Evolutionary conservation across 2,797 vertebrate species (phyloP), one percentile per base, ranked within the genome.

Genomic region (Pteronotus mesoamericanus): DNA sequence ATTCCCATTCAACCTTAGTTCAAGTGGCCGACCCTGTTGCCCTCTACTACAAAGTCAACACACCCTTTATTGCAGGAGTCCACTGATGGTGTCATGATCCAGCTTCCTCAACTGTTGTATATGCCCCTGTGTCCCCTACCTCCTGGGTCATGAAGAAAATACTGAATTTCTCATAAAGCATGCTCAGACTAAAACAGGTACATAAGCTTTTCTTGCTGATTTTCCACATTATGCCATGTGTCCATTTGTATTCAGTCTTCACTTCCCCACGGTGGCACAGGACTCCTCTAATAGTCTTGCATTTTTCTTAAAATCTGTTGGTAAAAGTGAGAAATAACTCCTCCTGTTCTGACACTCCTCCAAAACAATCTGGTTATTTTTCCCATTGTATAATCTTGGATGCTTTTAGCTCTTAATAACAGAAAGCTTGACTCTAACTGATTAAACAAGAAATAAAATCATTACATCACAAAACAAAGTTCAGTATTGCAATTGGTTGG

Each of bases 381-480:
- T 74, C 32, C 7, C 83, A 88, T 19, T 94, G 16, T 80, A 74
- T 71, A 61, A 80, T 66, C 32, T 94, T 61, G 11, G 12, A 68
- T 68, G 6, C 44, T 91, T 86, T 83, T 72, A n/a, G 7, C 24
- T 86, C 9, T 86, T 86, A 71, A 71, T 68, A 91, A 79, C 44
- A 84, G 80, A 96, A 94, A 84, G 26, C 10, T 34, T 77, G 42
- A 69, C 57, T 90, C 88, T 87, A 94, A 82, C 22, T 89, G 29
- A 94, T 82, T 88, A 85, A 89, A 57, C 5, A 59, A 92, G 91
- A 92, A 94, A 87, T 61, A 86, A 48, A 59, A 88, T 77, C 71
- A 68, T 57, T 91, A 94, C 80, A 69, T 88, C 39, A 82, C 61
- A 91, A 95, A 95, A 78, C 11, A 6, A 94, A 93, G 42, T 51